Conservation (phyloP, 2,888 invertebrate species). For the Caradrina clavipalpis region DNA sequence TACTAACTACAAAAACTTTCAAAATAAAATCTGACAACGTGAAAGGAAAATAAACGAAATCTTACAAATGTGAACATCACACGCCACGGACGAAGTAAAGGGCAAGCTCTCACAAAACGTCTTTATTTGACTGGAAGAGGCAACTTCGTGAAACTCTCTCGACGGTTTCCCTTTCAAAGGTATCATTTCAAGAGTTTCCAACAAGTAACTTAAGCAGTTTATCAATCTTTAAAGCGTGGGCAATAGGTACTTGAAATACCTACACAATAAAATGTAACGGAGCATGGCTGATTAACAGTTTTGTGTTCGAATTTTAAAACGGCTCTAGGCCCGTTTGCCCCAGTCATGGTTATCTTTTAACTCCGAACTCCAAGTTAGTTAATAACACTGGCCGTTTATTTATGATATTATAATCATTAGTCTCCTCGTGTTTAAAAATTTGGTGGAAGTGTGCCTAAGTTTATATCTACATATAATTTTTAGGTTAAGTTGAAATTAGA, state of each 20-base stretch:
- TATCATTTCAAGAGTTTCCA: slow-evolving; percentile 72
- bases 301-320: neutral
- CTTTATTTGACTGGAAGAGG: slow-evolving; percentile 74
- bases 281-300: slow-evolving; percentile 33
- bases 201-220: slow-evolving; percentile 70
- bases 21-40: slow-evolving; percentile 60
- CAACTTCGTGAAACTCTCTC: slow-evolving; percentile 61
- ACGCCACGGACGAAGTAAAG: slow-evolving; percentile 62
- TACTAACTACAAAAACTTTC: slow-evolving; percentile 37
- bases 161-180: slow-evolving; percentile 68
- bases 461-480: neutral
- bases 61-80: slow-evolving; percentile 58
- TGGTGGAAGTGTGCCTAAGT: neutral
- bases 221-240: slow-evolving; percentile 71
- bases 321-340: neutral
- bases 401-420: too few species aligned
- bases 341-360: neutral
- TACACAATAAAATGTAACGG: slow-evolving; percentile 49
- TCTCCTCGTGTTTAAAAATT: neutral
- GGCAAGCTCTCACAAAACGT: slow-evolving; percentile 68
- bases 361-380: too few species aligned
- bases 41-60: slow-evolving; percentile 64
- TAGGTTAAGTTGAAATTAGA: neutral
- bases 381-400: too few species aligned
- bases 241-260: slow-evolving; percentile 32